Evolutionary conservation across 2,113 vertebrate species (phyloP), one percentile per base, ranked within the genome.

Genomic region (Theristicus caerulescens): DNA sequence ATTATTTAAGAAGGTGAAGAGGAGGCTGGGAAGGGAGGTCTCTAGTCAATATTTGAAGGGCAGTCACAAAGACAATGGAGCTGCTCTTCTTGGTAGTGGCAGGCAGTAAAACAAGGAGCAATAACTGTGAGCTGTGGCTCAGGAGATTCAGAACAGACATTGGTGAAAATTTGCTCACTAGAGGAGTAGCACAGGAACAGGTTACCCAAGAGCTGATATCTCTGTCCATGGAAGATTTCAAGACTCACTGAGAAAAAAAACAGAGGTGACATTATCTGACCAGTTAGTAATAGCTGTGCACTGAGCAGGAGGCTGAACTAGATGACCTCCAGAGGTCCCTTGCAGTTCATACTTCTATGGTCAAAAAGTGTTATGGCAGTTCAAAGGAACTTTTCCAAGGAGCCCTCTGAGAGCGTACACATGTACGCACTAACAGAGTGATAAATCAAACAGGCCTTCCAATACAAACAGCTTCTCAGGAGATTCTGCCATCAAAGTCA

Each of bases 381-480:
- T 95, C 91, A 94, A 93, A 91, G 52, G 52, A 91, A 57, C 57
- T 82, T 89, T 89, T 72, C 66, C 84, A 52, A 91, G 77, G 44
- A 93, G 47, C 21, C 31, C 51, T 94, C 46, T 36, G 62, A 84
- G 40, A 82, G 1, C 5, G 14, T 49, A 62, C 25, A 47, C 3
- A 0, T 80, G 57, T 40, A 81, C 24, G 78, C 59, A 71, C 19
- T 62, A 57, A 86, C 34, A 83, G 76, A 86, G 72, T 32, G n/a
- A 94, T 67, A 96, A 96, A 89, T 81, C 92, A 89, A 87, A 90
- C 61, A 59, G 34, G 44, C 32, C 25, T 91, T 80, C 83, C 86
- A 80, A 77, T 25, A 90, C 42, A 88, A 87, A 82, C 57, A 88
- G 38, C 44, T 92, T 88, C 62, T 72, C 67, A 38, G 74, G 64